Evolutionary conservation across 2,113 vertebrate genomes (phyloP).

Genomic region (Eidolon helvum): DNA sequence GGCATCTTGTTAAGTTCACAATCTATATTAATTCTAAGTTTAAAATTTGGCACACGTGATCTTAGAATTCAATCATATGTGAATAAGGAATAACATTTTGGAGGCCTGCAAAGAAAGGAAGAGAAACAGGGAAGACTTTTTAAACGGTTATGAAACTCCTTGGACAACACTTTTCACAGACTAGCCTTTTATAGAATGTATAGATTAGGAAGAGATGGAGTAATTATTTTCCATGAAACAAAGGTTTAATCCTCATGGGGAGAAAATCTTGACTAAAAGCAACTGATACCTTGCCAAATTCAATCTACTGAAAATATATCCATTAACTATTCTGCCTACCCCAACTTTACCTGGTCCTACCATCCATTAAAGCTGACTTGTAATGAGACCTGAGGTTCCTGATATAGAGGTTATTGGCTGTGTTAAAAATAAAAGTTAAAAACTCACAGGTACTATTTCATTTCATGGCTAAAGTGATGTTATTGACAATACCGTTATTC

Average conservation of each 20-base stretch:
- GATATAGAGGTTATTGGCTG: not conserved
- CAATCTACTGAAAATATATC: slow-evolving; percentile 37
- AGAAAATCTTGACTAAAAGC: slow-evolving; percentile 45
- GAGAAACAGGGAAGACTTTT: not conserved
- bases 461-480: not conserved
- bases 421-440: not conserved
- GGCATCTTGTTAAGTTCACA: not conserved
- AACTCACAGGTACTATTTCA: not conserved
- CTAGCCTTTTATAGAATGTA: not conserved
- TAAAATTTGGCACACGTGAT: not conserved
- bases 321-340: slow-evolving; percentile 44
- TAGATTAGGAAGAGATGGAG: not conserved
- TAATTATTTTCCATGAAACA: slow-evolving; percentile 23
- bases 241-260: not conserved
- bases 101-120: not conserved
- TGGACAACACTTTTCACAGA: not conserved
- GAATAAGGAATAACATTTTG: slow-evolving; percentile 33
- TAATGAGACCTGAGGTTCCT: not conserved
- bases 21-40: slow-evolving; percentile 24
- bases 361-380: slow-evolving; percentile 34
- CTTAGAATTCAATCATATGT: slow-evolving; percentile 10
- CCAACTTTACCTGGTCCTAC: not conserved
- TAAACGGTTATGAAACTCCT: not conserved
- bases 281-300: slow-evolving; percentile 38
- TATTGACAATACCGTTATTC: not conserved